Evolutionary conservation across 2,113 vertebrate species (phyloP), one percentile per base, ranked within the genome.

Genomic region (Ictalurus punctatus): DNA sequence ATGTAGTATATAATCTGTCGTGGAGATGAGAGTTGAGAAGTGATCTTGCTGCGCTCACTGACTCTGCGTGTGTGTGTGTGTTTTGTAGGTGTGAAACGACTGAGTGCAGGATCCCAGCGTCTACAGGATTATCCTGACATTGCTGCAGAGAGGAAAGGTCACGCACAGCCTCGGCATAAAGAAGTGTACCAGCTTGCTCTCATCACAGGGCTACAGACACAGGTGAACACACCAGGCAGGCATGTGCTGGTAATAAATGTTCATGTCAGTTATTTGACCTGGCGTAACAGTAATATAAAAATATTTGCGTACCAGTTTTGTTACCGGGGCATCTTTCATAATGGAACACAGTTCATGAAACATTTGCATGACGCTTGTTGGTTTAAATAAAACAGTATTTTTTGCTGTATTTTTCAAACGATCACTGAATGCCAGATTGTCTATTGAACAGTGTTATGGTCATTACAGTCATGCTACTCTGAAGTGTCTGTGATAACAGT

Each of bases 121-220:
- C 93, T 94, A 92, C 95, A 96, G 92, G 94, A 95, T 87, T 95
- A 95, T 90, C 93, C 95, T 92, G 93, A 94, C 0, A 92, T 93
- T 69, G 94, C 95, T 25, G 95, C 94, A 87, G 95, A 95, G 73
- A 96, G 95, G 88, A 96, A 95, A 90, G 83, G 92, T 92, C 90
- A 63, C 89, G 94, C 96, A 13, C 94, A 95, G 88, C 94, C 89
- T 89, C 93, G 96, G 23, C 30, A 91, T 88, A 91, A 94, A 90
- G 89, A 97, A 90, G 95, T 93, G 54, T 92, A 96, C 1, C 95
- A 96, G 92, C 93, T 95, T 19, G 84, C 93, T 73, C 85, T 94
- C 67, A 91, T 97, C 54, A 86, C 91, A 52, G 95, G 95, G 93
- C 95, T 97, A 91, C 96, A 93, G 94, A 94, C 93, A 93, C 96